These are phyloP conservation scores for Pachyrhynchus sulphureomaculatus DNA, from an alignment of 1,140 invertebrate species.

Conservation along the genomic window DNA sequence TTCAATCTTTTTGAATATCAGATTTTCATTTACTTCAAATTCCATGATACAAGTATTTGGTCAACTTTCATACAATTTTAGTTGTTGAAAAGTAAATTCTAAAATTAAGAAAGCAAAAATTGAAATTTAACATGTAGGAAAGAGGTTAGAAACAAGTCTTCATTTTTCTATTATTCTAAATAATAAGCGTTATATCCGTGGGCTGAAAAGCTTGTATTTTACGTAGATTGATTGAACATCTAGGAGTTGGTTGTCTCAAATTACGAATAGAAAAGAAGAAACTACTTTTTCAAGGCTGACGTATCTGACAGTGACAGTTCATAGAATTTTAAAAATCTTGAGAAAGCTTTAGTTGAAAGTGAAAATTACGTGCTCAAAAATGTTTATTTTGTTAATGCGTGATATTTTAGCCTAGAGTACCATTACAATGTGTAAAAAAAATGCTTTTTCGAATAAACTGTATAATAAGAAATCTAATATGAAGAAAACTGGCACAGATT, in stretches of 20 bases:
- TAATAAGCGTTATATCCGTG: too few relatives aligned
- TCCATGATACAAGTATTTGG: slow-evolving; percentile 8
- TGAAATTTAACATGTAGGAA: neutral
- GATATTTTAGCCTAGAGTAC: neutral
- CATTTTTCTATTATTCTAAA: too few relatives aligned
- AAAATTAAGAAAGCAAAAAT: neutral
- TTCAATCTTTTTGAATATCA: slow-evolving; percentile 1
- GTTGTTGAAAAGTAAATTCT: neutral
- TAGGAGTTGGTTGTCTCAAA: too few relatives aligned
- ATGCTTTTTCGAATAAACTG: neutral
- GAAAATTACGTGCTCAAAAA: slow-evolving; percentile 1
- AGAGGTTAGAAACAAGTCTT: too few relatives aligned
- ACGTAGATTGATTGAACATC: too few relatives aligned
- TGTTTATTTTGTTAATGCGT: neutral
- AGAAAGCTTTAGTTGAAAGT: neutral
- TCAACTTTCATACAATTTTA: too few relatives aligned
- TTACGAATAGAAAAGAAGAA: too few relatives aligned
- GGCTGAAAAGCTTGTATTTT: too few relatives aligned
- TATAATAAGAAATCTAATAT: slow-evolving; percentile 2
- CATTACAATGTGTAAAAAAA: slow-evolving; percentile 3
- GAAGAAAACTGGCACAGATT: neutral
- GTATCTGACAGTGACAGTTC: too few relatives aligned
- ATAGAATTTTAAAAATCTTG: too few relatives aligned
- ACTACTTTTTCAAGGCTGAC: slow-evolving; percentile 1
- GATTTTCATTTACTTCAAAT: slow-evolving; percentile 26